phyloP scores from a whole-genome alignment of 30 jellyfish, hydroid and myxozoan genomes.

The Catostylus mosaicus region DNA sequence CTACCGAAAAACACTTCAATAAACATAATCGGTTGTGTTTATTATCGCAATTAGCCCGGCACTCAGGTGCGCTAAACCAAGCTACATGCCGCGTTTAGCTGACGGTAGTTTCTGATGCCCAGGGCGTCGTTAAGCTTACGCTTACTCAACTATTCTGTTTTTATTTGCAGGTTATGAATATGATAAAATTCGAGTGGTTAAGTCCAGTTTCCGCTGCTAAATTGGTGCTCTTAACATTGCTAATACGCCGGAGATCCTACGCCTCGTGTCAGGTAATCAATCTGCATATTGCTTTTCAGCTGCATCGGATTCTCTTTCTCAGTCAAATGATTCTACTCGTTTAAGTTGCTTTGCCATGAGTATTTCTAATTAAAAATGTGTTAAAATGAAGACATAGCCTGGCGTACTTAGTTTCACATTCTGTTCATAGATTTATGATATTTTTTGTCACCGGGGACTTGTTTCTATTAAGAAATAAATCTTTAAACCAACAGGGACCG shows the following conservation, averaged over 20 bases:
- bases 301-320: no score
- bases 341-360: no score
- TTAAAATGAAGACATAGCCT: no score
- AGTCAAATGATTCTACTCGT: no score
- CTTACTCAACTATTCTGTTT: neutral
- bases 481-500: no score
- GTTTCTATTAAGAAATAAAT: no score
- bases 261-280: neutral
- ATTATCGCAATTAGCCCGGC: neutral
- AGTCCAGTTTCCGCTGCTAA: constrained; percentile 11
- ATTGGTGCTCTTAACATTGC: neutral
- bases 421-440: no score
- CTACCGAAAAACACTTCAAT: neutral
- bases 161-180: constrained; percentile 15
- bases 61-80: neutral
- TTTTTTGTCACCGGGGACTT: no score
- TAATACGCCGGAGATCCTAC: neutral
- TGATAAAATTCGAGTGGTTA: constrained; percentile 39
- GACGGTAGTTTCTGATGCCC: neutral
- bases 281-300: neutral
- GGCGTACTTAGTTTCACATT: no score
- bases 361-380: no score
- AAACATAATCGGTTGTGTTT: neutral
- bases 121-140: neutral
- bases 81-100: neutral